These are phyloP conservation scores for Rhyacophila brunnea DNA, from an alignment of 1,140 invertebrate species.

Conservation along the genomic window DNA sequence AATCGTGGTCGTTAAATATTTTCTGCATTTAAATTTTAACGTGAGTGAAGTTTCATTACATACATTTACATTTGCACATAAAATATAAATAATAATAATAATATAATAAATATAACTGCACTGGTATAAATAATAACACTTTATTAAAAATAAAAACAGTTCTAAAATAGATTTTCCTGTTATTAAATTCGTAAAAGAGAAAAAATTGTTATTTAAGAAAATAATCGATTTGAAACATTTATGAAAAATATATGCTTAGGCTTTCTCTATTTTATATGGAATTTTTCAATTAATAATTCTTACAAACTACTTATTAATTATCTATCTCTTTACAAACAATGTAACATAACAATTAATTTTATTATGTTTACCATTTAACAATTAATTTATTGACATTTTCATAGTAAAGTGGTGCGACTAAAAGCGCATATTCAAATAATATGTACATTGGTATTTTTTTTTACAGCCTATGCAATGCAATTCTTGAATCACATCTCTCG, in stretches of 20 bases:
- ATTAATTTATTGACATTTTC: slow-evolving; percentile 32
- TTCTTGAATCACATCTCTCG: background rate
- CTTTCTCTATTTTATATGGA: slow-evolving; percentile 13
- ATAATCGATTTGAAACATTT: background rate
- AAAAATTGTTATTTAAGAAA: slow-evolving; percentile 1
- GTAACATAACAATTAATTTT: slow-evolving; percentile 31
- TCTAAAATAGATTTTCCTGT: too few species aligned
- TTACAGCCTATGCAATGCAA: too few species aligned
- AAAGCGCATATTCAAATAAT: slow-evolving; percentile 16
- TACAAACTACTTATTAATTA: slow-evolving; percentile 12
- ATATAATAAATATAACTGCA: too few species aligned
- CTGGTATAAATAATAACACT: too few species aligned
- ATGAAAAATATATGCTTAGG: background rate
- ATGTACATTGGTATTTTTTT: slow-evolving; percentile 1
- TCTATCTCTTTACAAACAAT: slow-evolving; percentile 27
- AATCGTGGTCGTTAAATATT: too few species aligned
- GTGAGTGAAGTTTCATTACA: too few species aligned
- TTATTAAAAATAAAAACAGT: too few species aligned
- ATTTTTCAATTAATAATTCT: slow-evolving; percentile 15
- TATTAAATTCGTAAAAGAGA: background rate
- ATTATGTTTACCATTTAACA: slow-evolving; percentile 16
- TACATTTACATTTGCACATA: too few species aligned
- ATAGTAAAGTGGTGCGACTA: slow-evolving; percentile 24
- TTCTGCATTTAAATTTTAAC: too few species aligned
- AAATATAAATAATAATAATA: too few species aligned